These are phyloP conservation scores for Mellivora capensis DNA, from an alignment of 2,113 vertebrate genomes.

Conservation along the genomic window DNA sequence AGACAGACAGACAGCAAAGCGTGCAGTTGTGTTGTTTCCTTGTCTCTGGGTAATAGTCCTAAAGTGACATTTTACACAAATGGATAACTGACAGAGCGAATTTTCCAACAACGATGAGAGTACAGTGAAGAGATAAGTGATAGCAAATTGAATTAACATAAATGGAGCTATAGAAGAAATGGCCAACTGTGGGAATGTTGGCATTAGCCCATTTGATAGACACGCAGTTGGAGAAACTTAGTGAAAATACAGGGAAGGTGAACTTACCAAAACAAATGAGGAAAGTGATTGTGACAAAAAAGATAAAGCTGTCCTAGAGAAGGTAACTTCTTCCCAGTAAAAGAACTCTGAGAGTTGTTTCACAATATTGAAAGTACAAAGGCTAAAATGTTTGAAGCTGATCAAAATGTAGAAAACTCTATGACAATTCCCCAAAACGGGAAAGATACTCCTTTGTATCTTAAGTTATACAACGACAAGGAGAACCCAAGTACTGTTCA, in stretches of 20 bases:
- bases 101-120: neutral
- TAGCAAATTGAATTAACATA: neutral
- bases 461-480: neutral
- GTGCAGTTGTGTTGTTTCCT: neutral
- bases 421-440: neutral
- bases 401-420: constrained; percentile 18
- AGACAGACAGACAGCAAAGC: neutral
- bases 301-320: neutral
- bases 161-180: neutral
- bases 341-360: neutral
- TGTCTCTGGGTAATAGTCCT: neutral
- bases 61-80: neutral
- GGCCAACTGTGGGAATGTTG: neutral
- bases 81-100: neutral
- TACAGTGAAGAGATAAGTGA: neutral
- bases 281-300: neutral
- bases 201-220: neutral
- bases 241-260: neutral
- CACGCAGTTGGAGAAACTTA: neutral
- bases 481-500: neutral
- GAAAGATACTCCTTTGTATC: neutral
- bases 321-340: neutral
- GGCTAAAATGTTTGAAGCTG: neutral
- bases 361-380: neutral
- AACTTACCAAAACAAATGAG: neutral